A percentile compares a stretch with the other conserved stretches of the same genome.
Conservation (phyloP, 2,113 vertebrate species). For the Drymodes brunneopygia region DNA sequence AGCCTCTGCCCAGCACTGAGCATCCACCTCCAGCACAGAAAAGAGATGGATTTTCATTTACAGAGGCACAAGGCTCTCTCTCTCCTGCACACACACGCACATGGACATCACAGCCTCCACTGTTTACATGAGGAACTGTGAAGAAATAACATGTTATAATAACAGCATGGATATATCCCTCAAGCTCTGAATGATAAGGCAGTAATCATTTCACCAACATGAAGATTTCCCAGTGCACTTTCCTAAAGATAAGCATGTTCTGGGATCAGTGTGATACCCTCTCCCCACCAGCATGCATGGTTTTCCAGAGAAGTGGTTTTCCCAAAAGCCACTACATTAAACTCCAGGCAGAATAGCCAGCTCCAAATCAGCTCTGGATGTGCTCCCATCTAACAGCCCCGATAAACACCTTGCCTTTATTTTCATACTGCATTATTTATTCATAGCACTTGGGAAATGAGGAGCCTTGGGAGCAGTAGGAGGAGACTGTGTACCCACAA, state of each 20-base stretch:
- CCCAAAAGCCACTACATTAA: neutral
- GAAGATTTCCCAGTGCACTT: neutral
- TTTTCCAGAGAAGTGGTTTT: neutral
- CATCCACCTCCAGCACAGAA: neutral
- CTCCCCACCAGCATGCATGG: neutral
- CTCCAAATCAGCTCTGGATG: neutral
- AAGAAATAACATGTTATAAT: neutral
- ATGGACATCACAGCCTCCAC: neutral
- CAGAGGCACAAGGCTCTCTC: neutral
- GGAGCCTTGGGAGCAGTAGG: neutral
- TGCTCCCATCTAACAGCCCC: neutral
- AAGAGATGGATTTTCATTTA: neutral
- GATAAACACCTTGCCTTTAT: neutral
- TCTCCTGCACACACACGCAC: neutral
- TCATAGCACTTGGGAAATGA: neutral
- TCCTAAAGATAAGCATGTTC: neutral
- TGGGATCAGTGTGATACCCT: neutral
- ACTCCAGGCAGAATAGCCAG: neutral
- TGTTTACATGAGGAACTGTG: neutral
- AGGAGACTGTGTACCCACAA: neutral
- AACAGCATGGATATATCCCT: neutral
- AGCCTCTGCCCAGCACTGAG: neutral
- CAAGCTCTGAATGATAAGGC: neutral
- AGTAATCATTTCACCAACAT: neutral
- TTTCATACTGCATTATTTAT: neutral